phyloP scores from a whole-genome alignment of 1,140 invertebrate species.

The Cheumatopsyche charites region DNA sequence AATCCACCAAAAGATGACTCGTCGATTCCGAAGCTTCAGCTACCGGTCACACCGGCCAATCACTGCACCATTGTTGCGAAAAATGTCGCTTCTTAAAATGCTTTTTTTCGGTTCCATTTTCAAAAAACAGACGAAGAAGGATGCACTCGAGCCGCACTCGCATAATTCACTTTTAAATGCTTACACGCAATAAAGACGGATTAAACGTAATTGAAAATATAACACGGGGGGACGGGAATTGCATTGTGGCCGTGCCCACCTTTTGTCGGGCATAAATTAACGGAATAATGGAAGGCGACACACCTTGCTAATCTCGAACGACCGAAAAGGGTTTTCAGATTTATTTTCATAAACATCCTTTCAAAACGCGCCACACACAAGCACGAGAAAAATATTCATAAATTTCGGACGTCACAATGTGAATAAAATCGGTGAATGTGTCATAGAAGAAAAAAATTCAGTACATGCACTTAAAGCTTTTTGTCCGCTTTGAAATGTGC shows the following conservation, averaged over 20 bases:
- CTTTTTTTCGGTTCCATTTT: not conserved
- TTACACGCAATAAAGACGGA: conserved; percentile 49
- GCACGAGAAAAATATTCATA: conserved; percentile 43
- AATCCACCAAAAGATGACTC: too few species aligned
- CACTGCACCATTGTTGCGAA: not conserved
- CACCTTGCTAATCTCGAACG: conserved; percentile 48
- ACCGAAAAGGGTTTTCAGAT: conserved; percentile 42
- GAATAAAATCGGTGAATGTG: too few species aligned
- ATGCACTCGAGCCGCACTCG: not conserved
- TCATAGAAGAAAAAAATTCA: too few species aligned
- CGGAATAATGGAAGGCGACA: conserved; percentile 47
- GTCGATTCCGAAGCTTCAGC: not conserved
- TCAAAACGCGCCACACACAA: conserved; percentile 34
- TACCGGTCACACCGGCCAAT: conserved; percentile 10
- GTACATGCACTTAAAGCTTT: too few species aligned
- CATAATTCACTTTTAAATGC: conserved; percentile 46
- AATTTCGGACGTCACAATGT: conserved; percentile 32
- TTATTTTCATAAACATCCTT: conserved; percentile 49
- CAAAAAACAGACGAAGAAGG: not conserved
- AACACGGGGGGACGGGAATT: conserved; percentile 44
- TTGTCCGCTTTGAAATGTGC: too few species aligned
- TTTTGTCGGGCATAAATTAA: conserved; percentile 48
- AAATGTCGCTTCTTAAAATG: not conserved
- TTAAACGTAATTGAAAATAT: conserved; percentile 49
- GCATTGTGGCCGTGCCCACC: conserved; percentile 35